Evolutionary conservation across 2,888 invertebrate genomes (phyloP).

Genomic region (Drosophila hamatofila): DNA sequence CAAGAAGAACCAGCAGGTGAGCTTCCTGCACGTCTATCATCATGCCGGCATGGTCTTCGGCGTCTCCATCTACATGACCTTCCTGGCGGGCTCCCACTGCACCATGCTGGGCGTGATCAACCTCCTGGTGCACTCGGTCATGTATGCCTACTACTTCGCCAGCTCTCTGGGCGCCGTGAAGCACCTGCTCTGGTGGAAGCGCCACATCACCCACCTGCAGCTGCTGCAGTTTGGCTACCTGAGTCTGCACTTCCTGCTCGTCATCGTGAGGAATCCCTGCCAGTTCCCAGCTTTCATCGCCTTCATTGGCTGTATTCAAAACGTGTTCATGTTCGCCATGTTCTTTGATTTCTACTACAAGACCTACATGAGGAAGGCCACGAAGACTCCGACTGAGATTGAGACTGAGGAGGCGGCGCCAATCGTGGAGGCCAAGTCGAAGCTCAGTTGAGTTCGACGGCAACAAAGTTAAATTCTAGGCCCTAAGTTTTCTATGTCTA

Average conservation of each 20-base stretch:
- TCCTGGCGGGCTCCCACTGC: constrained; percentile 89
- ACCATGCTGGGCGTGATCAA: constrained; percentile 91
- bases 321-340: constrained; percentile 84
- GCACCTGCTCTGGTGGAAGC: constrained; percentile 93
- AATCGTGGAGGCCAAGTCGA: constrained; percentile 21
- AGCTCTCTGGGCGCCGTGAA: constrained; percentile 90
- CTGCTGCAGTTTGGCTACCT: constrained; percentile 90
- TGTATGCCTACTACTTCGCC: constrained; percentile 94
- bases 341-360: constrained; percentile 84
- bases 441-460: constrained; percentile 51
- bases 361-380: constrained; percentile 68
- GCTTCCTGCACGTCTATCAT: constrained; percentile 94
- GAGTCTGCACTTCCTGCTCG: constrained; percentile 87
- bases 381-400: not conserved
- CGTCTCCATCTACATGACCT: constrained; percentile 88
- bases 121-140: constrained; percentile 91
- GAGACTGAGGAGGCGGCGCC: too few relatives aligned
- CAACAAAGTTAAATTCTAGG: constrained; percentile 11
- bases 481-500: constrained; percentile 38
- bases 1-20: constrained; percentile 93
- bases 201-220: constrained; percentile 93
- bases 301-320: constrained; percentile 80
- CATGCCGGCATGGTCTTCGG: constrained; percentile 92
- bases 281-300: constrained; percentile 71
- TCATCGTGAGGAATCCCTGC: constrained; percentile 79